Conservation (phyloP, 2,888 invertebrate genomes). For the Nezara viridula region DNA sequence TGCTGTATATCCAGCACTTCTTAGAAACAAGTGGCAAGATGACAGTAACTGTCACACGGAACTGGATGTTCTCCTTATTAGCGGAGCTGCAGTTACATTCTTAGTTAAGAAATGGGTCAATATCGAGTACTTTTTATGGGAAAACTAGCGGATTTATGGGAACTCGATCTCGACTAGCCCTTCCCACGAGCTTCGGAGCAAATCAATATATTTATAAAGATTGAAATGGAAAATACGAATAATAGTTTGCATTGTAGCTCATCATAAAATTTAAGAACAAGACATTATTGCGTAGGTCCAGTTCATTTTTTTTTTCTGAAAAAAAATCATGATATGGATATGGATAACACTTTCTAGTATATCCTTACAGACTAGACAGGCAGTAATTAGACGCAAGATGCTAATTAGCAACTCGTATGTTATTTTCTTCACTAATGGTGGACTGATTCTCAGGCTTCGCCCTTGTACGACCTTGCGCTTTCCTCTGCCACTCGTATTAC, state of each 20-base stretch:
- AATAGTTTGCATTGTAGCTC: neutral
- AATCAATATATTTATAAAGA: neutral
- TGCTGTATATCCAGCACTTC: neutral
- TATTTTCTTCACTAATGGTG: slow-evolving; percentile 36
- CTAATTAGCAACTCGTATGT: neutral
- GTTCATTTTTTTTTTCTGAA: no score
- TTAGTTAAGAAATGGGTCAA: neutral
- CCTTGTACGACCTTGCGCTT: slow-evolving; percentile 30
- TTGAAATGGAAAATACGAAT: neutral
- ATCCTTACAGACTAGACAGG: neutral
- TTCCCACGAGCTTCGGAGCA: neutral
- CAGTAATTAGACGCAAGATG: neutral
- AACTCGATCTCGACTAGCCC: neutral
- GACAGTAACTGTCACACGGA: neutral
- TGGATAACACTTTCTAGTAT: neutral
- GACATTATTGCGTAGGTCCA: no score
- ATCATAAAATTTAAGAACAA: no score
- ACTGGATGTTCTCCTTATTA: slow-evolving; percentile 10
- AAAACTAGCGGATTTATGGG: neutral
- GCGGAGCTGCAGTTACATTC: neutral
- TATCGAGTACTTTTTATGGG: neutral
- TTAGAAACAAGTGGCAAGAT: neutral
- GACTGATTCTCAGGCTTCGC: slow-evolving; percentile 29
- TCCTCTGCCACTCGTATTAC: neutral
- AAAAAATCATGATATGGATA: no score